phyloP scores from a whole-genome alignment of 2,113 vertebrate species.

The Bambusicola thoracicus region DNA sequence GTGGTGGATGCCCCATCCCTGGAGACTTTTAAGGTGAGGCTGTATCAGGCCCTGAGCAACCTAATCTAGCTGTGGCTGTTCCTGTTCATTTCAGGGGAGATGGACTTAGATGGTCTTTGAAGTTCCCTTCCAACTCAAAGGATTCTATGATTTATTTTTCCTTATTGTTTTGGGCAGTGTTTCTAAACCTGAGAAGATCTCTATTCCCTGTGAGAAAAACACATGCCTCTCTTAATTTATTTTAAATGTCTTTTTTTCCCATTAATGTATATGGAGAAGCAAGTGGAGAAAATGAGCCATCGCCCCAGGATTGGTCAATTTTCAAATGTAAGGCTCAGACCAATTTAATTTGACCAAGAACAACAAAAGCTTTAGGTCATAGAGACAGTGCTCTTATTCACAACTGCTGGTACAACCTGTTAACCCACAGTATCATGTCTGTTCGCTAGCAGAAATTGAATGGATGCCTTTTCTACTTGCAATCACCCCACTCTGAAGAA shows the following conservation, averaged over 20 bases:
- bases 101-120: no score
- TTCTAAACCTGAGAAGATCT: neutral
- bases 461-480: neutral
- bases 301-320: neutral
- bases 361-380: neutral
- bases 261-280: neutral
- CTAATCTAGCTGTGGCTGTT: no score
- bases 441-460: neutral
- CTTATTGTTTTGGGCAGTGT: neutral
- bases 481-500: neutral
- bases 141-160: no score
- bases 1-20: no score
- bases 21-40: no score
- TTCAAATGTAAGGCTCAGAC: neutral
- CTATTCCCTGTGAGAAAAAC: neutral
- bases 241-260: neutral
- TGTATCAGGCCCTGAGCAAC: no score
- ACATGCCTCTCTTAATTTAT: neutral
- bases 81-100: no score
- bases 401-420: neutral
- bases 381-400: neutral
- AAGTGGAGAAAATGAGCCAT: neutral
- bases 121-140: no score
- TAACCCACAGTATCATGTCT: neutral
- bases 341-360: neutral